Conservation (phyloP, 2,113 vertebrate genomes). For the Elachura formosa region DNA sequence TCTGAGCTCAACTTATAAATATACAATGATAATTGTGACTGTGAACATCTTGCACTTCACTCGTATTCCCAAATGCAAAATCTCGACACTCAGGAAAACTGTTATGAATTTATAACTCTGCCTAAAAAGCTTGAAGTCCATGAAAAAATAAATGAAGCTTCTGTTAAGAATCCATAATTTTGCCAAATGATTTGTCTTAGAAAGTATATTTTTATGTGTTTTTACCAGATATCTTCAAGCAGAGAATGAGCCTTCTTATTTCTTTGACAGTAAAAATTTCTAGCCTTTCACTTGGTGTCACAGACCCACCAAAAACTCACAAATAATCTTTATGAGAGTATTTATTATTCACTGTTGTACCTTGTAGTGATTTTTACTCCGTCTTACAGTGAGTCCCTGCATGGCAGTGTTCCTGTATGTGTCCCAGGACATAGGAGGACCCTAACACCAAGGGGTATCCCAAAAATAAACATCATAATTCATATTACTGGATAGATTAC, state of each 20-base stretch:
- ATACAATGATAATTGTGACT: background rate
- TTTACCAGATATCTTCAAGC: background rate
- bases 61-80: background rate
- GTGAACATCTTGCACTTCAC: background rate
- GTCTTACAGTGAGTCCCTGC: background rate
- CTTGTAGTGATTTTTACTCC: background rate
- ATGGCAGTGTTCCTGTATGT: background rate
- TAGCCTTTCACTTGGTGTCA: background rate
- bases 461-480: background rate
- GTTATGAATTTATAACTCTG: background rate
- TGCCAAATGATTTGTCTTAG: background rate
- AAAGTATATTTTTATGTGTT: background rate
- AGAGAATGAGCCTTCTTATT: background rate
- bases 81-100: background rate
- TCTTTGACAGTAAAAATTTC: background rate
- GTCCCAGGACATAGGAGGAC: rapidly evolving
- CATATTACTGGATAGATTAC: background rate
- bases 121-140: background rate
- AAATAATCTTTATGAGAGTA: background rate
- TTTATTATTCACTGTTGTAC: background rate
- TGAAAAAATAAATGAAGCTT: background rate
- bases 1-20: background rate
- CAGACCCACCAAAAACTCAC: background rate
- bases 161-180: background rate
- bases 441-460: background rate